These are phyloP conservation scores for Drosophila lacicola DNA, from an alignment of 2,888 invertebrate species.

Conservation along the genomic window DNA sequence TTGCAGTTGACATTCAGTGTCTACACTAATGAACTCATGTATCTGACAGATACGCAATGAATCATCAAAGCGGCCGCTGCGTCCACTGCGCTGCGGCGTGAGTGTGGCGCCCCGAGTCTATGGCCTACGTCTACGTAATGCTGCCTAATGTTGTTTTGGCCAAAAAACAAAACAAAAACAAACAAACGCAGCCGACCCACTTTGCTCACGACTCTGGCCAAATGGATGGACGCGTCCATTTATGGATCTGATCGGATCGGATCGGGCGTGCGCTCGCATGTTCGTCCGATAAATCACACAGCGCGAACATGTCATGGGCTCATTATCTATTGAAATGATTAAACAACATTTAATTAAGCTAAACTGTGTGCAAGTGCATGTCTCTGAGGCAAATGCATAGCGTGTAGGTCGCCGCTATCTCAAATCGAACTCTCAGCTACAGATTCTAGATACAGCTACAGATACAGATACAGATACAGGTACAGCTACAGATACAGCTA, in stretches of 20 bases:
- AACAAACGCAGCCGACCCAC: constrained; percentile 63
- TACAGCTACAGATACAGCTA: too few species aligned
- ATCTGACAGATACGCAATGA: constrained; percentile 75
- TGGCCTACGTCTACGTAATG: constrained; percentile 27
- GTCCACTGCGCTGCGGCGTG: constrained; percentile 1
- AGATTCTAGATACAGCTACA: constrained; percentile 24
- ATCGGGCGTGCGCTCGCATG: constrained; percentile 48
- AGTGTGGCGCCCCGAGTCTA: constrained; percentile 72
- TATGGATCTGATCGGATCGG: constrained; percentile 40
- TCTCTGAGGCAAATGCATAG: constrained; percentile 14
- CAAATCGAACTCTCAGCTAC: constrained; percentile 14
- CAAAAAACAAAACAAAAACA: constrained; percentile 48
- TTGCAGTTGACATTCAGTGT: constrained; percentile 81
- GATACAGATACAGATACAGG: constrained; percentile 19
- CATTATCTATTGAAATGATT: constrained; percentile 74
- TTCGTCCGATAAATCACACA: constrained; percentile 66
- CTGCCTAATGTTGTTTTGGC: constrained; percentile 58
- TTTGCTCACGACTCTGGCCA: constrained; percentile 71
- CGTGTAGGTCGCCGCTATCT: constrained; percentile 41
- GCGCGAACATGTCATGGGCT: constrained; percentile 54
- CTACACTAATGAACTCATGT: constrained; percentile 79
- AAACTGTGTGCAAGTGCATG: constrained; percentile 49
- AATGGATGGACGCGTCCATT: constrained; percentile 57
- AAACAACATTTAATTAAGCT: constrained; percentile 78
- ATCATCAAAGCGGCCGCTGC: constrained; percentile 71